Percentiles rank a stretch among this genome's conserved stretches.
These are phyloP conservation scores for Rhyacophila evoluta DNA, from an alignment of 2,888 invertebrate genomes.

Conservation along the genomic window DNA sequence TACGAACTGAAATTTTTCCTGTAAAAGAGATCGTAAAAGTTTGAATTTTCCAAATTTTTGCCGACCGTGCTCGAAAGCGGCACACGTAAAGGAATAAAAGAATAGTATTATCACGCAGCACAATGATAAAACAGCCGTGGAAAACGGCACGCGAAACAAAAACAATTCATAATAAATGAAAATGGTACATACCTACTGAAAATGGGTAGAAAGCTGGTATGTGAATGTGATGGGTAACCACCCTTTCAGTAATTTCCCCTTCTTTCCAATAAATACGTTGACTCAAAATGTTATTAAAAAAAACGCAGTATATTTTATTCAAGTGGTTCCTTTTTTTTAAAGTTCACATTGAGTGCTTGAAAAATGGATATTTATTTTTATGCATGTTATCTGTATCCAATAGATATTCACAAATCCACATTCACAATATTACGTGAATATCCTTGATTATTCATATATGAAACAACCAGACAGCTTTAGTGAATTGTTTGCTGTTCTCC, in stretches of 20 bases:
- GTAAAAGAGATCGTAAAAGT: background rate
- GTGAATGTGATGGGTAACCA: background rate
- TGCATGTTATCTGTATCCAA: background rate
- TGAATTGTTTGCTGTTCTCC: background rate
- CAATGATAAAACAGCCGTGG: background rate
- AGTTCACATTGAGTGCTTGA: background rate
- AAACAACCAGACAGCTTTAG: background rate
- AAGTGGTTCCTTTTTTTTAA: background rate
- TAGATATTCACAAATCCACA: background rate
- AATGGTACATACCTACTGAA: background rate
- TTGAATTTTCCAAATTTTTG: background rate
- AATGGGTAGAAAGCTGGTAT: background rate
- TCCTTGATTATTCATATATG: background rate
- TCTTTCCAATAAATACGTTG: background rate
- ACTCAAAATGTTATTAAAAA: background rate
- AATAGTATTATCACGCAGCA: background rate
- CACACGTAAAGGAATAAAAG: background rate
- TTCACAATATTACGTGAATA: background rate
- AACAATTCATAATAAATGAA: conserved; percentile 23
- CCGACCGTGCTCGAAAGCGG: no score
- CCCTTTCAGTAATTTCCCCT: background rate
- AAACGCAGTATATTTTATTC: background rate
- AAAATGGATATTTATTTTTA: background rate
- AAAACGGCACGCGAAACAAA: background rate
- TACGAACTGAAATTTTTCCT: background rate